Conservation (phyloP, 2,888 invertebrate genomes). For the Cosmopolites sordidus region DNA sequence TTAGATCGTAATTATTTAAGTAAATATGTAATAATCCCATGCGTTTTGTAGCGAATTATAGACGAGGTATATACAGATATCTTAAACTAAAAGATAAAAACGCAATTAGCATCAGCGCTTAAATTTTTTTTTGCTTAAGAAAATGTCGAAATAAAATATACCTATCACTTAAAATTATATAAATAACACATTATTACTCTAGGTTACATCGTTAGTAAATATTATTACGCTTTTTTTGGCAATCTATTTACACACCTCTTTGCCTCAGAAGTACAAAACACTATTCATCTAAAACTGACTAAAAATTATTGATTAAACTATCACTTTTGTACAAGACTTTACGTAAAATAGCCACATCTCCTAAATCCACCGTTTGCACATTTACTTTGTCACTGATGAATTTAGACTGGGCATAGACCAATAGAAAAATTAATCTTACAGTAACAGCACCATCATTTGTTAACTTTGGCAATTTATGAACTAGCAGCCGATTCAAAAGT, state of each 20-base stretch:
- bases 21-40: too few species aligned
- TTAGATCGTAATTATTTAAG: too few species aligned
- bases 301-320: slow-evolving; percentile 8
- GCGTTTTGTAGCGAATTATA: too few species aligned
- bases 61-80: too few species aligned
- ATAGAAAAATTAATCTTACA: slow-evolving; percentile 17
- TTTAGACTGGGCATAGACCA: neutral
- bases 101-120: too few species aligned
- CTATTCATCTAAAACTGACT: slow-evolving; percentile 1
- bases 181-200: too few species aligned
- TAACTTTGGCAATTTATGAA: slow-evolving; percentile 21
- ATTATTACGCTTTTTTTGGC: slow-evolving; percentile 24
- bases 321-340: slow-evolving; percentile 22
- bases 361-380: neutral
- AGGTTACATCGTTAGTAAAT: slow-evolving; percentile 22
- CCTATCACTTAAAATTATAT: too few species aligned
- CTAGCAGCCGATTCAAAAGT: slow-evolving; percentile 22
- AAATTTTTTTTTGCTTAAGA: too few species aligned
- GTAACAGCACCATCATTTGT: slow-evolving; percentile 25
- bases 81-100: too few species aligned
- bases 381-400: neutral
- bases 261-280: slow-evolving; percentile 22
- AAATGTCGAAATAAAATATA: too few species aligned
- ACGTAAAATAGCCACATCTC: neutral
- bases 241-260: slow-evolving; percentile 19